Evolutionary conservation across 1,140 invertebrate species (phyloP), one percentile per base, ranked within the genome.

Genomic region (Teleopsis dalmanni): DNA sequence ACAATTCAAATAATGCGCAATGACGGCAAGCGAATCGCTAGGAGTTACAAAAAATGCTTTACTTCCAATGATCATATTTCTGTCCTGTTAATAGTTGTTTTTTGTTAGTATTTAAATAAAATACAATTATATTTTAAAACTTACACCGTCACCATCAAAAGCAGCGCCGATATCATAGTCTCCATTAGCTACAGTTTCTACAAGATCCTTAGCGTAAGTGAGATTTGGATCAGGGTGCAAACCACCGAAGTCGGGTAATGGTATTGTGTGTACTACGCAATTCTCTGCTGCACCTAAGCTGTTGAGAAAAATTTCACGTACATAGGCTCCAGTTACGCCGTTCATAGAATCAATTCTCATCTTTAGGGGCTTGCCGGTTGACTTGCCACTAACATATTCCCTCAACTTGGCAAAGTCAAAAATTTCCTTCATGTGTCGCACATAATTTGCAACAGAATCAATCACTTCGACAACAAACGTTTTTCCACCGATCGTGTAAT

Each of bases 201-300:
- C 68, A 22, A 71, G 53, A 47, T 70, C 68, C 55, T 71, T 71
- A 19, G 76, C 72, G 41, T 71, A 71, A 0, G 95, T 98, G 26
- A 99, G 76, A 78, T 99, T 99, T 18, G 97, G 97, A 78, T 99
- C 97, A 1, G 97, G 97, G 76, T 99, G 96, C 38, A 86, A 78
- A 25, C 94, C 95, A 18, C 95, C 95, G 75, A 99, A 99, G 75
- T 99, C 95, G 55, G 88, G 83, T 43, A 95, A 68, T 0, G 93
- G 90, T 3, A 76, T 79, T 31, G 80, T 81, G 33, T 84, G 76
- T 31, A 91, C 85, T 2, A 92, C 81, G 59, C 78, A 84, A 4
- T 76, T 72, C 18, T 78, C 71, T 21, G 78, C 72, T 4, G 87
- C 84, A 1, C 88, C 86, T 23, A 99, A 75, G 65, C 96, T 89